Evolutionary conservation across 2,113 vertebrate genomes (phyloP).

Genomic region (Mustela nigripes): DNA sequence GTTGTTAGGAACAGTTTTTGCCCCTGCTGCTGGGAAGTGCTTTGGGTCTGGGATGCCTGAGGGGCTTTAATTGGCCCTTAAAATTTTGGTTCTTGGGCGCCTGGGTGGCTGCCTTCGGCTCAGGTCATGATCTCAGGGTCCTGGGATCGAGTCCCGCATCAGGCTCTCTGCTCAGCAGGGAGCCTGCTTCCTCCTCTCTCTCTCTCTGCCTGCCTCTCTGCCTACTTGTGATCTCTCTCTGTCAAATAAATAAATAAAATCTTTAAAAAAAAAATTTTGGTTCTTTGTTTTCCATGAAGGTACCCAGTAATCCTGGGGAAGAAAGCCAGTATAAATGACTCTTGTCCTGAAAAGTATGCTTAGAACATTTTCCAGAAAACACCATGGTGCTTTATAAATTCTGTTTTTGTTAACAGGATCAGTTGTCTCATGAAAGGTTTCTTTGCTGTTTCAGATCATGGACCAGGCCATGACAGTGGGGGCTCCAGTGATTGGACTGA

Average conservation of each 20-base stretch:
- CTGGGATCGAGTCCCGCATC: too few relatives aligned
- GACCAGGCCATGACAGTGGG: slow-evolving; percentile 97
- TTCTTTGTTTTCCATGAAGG: not conserved
- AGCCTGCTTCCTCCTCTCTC: too few relatives aligned
- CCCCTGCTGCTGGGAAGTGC: not conserved
- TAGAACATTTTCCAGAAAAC: slow-evolving; percentile 1
- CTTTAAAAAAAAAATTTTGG: not conserved
- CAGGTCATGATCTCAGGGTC: too few relatives aligned
- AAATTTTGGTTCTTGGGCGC: not conserved
- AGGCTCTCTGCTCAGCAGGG: too few relatives aligned
- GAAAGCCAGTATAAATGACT: not conserved
- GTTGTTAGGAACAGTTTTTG: not conserved
- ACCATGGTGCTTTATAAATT: not conserved
- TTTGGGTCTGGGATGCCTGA: not conserved
- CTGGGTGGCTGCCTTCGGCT: too few relatives aligned
- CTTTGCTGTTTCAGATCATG: slow-evolving; percentile 92
- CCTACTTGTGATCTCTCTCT: too few relatives aligned
- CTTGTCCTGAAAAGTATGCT: not conserved
- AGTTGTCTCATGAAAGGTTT: slow-evolving; percentile 31
- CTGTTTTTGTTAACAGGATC: not conserved
- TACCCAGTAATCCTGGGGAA: not conserved
- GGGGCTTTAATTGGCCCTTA: not conserved
- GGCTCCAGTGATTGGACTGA: slow-evolving; percentile 97
- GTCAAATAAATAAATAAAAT: too few relatives aligned
- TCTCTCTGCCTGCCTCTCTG: too few relatives aligned